Base-by-base conservation (phyloP, 2,113 vertebrate species). In the Oreochromis tanganicae region DNA sequence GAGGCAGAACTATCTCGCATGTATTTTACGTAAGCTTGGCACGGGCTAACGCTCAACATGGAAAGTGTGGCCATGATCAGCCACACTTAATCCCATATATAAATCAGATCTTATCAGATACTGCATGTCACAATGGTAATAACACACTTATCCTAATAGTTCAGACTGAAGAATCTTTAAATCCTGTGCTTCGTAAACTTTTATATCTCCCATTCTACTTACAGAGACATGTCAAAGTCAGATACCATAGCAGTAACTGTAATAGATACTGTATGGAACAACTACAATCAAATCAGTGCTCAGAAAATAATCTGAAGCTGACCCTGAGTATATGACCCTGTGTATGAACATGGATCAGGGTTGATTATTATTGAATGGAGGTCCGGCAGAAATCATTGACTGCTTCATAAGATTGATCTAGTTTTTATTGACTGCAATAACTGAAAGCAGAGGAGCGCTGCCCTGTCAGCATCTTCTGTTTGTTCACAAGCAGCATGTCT, bases 301-400 rank as follows among this genome's bases (percentile, higher is more conserved):
- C 46, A 54, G 68, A 80, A 17, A 16, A 61, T 81, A 46, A 89
- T n/a, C 87, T 85, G 84, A 56, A 56, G 79, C 9, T 81, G 56
- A 86, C 84, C 71, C 24, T 75, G 24, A 91, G 79, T 87, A 73
- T 10, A 68, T 14, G 54, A 66, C 29, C 41, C 38, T 59, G 17
- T 34, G 19, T 84, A 79, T 85, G 80, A 66, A 79, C 85, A 88
- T 89, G 16, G 88, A 81, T 93, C 81, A 86, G 14, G 27, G 48
- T 66, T 83, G 24, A 87, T 89, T 78, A 46, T 63, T 57, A 85
- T 68, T 91, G 80, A 87, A 82, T 12, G 6, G 43, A 48, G 34
- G 38, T 80, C 55, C 9, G 6, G 48, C 38, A 43, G 68, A 92
- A 82, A 57, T 81, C 81, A 88, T 68, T 10, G 90, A 84, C 32